Percentiles rank a stretch among this genome's conserved stretches.
phyloP scores from a whole-genome alignment of 2,888 invertebrate species.

The Gryllus longicercus region DNA sequence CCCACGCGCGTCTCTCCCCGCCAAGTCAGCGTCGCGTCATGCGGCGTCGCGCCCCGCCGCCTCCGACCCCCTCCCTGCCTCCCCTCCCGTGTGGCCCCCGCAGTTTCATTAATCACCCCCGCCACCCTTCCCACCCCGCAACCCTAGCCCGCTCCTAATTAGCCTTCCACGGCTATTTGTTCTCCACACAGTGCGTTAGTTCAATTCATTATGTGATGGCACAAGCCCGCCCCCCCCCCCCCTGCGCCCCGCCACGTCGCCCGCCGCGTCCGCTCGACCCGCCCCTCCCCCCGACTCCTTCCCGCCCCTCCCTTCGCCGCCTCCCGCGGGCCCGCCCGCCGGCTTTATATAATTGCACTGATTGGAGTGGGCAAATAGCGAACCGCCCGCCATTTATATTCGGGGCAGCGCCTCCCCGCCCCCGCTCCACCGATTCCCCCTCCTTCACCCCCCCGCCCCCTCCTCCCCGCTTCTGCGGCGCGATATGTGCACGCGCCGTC shows the following conservation, averaged over 20 bases:
- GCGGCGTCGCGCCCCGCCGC: not conserved
- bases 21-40: constrained; percentile 20
- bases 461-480: not conserved
- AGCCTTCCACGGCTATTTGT: constrained; percentile 25
- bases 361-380: constrained; percentile 29
- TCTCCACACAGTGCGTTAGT: constrained; percentile 26
- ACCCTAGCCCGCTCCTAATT: constrained; percentile 19
- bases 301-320: not conserved
- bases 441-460: not conserved
- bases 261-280: not conserved
- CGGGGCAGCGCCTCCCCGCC: not conserved
- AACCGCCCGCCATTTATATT: constrained; percentile 19
- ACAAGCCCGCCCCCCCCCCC: not conserved
- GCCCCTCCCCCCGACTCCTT: not conserved
- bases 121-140: not conserved
- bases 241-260: not conserved
- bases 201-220: constrained; percentile 30
- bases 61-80: not conserved
- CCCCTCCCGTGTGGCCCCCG: not conserved
- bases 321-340: not conserved
- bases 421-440: not conserved
- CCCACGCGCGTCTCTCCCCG: not conserved
- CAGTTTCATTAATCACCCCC: constrained; percentile 23
- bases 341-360: constrained; percentile 31
- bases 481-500: not conserved